Evolutionary conservation across 2,797 vertebrate species (phyloP).

Genomic region (Leptodactylus fallax): DNA sequence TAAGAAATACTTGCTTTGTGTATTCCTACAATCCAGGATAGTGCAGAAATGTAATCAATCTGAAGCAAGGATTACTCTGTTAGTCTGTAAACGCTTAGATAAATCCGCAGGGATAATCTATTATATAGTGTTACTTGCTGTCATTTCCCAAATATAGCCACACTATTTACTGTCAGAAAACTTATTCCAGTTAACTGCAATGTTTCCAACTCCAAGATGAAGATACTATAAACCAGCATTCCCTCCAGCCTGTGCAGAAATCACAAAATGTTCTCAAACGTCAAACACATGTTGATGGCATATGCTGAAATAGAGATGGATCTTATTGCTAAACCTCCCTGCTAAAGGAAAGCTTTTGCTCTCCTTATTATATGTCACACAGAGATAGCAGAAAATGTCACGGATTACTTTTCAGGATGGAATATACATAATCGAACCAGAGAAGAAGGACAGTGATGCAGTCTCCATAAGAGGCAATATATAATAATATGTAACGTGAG

Average conservation of each 20-base stretch:
- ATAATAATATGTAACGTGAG: conserved; percentile 11
- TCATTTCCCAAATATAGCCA: conserved; percentile 62
- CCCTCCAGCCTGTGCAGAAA: conserved; percentile 3
- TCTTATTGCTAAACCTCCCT: conserved; percentile 63
- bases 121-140: conserved; percentile 34
- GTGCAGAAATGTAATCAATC: conserved; percentile 19
- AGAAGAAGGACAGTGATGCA: conserved; percentile 14
- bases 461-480: conserved; percentile 25
- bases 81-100: conserved; percentile 39
- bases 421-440: conserved; percentile 35
- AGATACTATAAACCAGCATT: conserved; percentile 48
- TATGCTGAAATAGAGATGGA: conserved; percentile 67
- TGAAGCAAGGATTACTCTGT: conserved; percentile 29
- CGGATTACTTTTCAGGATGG: conserved; percentile 44
- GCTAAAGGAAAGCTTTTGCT: conserved; percentile 17
- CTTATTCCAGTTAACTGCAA: conserved; percentile 47
- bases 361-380: conserved; percentile 46
- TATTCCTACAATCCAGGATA: neutral
- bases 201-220: conserved; percentile 27
- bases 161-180: conserved; percentile 55
- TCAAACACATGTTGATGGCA: conserved; percentile 69
- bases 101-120: conserved; percentile 52
- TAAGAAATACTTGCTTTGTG: neutral
- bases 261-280: conserved; percentile 68
- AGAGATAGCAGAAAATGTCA: conserved; percentile 49